phyloP scores from a whole-genome alignment of 37 sponge, comb jelly and placozoan species.

The Mnemiopsis leidyi region DNA sequence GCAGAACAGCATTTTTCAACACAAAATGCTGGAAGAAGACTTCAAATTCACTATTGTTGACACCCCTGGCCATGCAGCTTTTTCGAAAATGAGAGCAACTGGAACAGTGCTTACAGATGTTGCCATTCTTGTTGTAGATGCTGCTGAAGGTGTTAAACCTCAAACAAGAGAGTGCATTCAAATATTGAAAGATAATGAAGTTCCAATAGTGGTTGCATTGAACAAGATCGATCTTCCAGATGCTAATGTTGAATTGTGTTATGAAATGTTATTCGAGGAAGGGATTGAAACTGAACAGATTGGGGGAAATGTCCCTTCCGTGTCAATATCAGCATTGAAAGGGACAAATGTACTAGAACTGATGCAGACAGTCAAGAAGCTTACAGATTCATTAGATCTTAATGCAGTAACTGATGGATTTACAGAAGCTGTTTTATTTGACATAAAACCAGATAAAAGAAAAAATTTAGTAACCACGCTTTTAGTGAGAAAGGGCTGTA shows the following conservation, averaged over 20 bases:
- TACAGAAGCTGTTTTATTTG: constrained; percentile 9
- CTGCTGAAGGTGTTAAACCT: constrained; percentile 86
- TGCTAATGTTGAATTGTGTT: background rate
- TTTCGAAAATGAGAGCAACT: constrained; percentile 80
- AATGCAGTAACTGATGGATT: background rate
- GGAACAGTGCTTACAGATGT: constrained; percentile 86
- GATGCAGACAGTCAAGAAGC: background rate
- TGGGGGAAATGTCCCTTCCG: constrained; percentile 82
- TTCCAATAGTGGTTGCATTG: constrained; percentile 91
- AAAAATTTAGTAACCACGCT: background rate
- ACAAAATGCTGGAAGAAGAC: constrained; percentile 50
- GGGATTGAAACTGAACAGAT: constrained; percentile 81
- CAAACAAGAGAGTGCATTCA: constrained; percentile 88
- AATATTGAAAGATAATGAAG: constrained; percentile 70
- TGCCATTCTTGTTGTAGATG: constrained; percentile 91
- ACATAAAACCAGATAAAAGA: background rate
- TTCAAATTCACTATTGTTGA: constrained; percentile 86
- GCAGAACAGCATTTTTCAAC: constrained; percentile 90
- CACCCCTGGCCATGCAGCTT: constrained; percentile 97
- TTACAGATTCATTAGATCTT: background rate
- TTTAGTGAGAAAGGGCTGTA: background rate
- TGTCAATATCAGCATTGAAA: constrained; percentile 80
- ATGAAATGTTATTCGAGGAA: constrained; percentile 70
- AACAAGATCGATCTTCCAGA: constrained; percentile 71
- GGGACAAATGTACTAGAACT: background rate